Conservation (phyloP, 1,140 invertebrate genomes). For the Glossosoma conforme region DNA sequence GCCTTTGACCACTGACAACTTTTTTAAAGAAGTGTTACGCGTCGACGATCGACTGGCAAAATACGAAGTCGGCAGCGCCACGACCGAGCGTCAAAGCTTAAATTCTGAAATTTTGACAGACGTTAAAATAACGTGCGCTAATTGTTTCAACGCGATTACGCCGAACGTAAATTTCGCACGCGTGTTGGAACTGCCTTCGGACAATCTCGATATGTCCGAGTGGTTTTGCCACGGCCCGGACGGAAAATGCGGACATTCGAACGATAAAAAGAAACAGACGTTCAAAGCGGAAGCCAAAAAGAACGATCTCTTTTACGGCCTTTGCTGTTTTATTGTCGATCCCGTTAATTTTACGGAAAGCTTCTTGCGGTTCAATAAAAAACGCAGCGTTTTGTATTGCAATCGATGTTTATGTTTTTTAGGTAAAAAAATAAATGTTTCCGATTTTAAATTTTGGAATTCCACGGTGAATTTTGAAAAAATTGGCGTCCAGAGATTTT, state of each 20-base stretch:
- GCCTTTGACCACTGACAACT: slow-evolving; percentile 42
- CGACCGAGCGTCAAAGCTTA: slow-evolving; percentile 32
- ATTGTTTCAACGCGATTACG: slow-evolving; percentile 48
- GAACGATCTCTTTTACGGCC: slow-evolving; percentile 47
- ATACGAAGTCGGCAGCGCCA: neutral
- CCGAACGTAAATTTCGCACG: slow-evolving; percentile 42
- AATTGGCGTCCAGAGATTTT: slow-evolving; percentile 31
- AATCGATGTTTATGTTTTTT: slow-evolving; percentile 51
- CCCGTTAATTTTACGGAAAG: slow-evolving; percentile 37
- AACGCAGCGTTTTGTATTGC: slow-evolving; percentile 47
- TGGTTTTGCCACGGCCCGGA: slow-evolving; percentile 52
- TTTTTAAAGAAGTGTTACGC: slow-evolving; percentile 49
- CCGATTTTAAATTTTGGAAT: slow-evolving; percentile 43
- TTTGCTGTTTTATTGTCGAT: slow-evolving; percentile 49
- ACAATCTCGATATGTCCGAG: slow-evolving; percentile 50
- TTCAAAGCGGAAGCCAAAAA: slow-evolving; percentile 41
- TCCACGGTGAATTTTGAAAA: slow-evolving; percentile 41
- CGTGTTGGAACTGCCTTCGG: slow-evolving; percentile 51
- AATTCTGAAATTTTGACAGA: slow-evolving; percentile 38
- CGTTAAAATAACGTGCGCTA: slow-evolving; percentile 45
- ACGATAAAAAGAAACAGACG: slow-evolving; percentile 21
- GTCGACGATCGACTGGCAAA: neutral
- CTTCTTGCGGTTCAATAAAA: slow-evolving; percentile 41
- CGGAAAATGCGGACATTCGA: slow-evolving; percentile 30
- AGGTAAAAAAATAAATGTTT: slow-evolving; percentile 42